Evolutionary conservation across 2,113 vertebrate species (phyloP), one percentile per base, ranked within the genome.

Genomic region (Meleagris gallopavo): DNA sequence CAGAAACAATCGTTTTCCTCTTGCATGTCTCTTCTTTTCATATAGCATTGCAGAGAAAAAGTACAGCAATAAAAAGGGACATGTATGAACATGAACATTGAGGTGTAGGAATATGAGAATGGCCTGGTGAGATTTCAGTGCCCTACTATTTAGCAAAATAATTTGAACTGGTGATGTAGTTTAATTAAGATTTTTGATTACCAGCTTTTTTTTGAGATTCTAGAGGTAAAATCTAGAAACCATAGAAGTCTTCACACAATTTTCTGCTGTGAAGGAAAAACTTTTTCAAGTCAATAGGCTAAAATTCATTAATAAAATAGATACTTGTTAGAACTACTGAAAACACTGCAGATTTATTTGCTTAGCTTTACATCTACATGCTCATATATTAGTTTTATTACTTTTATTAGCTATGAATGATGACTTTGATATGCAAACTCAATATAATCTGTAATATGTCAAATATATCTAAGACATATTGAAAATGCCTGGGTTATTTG

Each of bases 101-200:
- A 89, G 72, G 20, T 88, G 25, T 2, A 94, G 24, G 79, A 70
- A 43, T 71, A 88, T 43, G 79, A 77, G 91, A 91, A 95, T 75
- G 89, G 55, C 69, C 82, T 88, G 78, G 67, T 94, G 79, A 86
- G 72, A 71, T 95, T 95, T 94, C 87, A 95, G n/a, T 93, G 84
- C 88, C 89, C 85, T 69, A 81, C 69, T n/a, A 80, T 82, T 96
- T 76, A 82, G 62, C 3, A 45, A 80, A 93, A 89, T 64, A 58
- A 79, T 74, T 95, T 86, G 62, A 94, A 71, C 11, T 13, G 8
- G 29, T 36, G 69, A 38, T 54, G 60, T 24, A 94, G 30, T 74
- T 95, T 94, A 93, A 88, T 96, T 86, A 89, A 89, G 65, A 40
- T 77, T 88, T 88, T 48, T 36, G 13, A 66, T 72, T 94, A 43